Base-by-base conservation (phyloP, 2,113 vertebrate genomes). In the Melanostigma gelatinosum region DNA sequence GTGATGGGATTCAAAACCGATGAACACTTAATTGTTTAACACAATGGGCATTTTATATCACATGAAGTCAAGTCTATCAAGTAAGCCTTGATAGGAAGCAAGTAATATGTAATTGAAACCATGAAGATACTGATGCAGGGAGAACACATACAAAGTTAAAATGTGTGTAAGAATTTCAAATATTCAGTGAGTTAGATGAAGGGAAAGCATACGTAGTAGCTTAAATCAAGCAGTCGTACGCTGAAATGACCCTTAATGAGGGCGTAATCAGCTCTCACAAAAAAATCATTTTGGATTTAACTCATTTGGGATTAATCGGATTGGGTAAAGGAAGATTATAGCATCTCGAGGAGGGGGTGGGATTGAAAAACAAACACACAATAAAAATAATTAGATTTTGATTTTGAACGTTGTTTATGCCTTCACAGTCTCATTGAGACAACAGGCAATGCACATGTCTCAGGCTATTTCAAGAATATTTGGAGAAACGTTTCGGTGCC, bases 251-350 rank as follows among this genome's bases (percentile, higher is more conserved):
- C 48, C 71, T 85, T 79, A 83, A 87, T 85, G 50, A 68, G 36
- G 20, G 13, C 1, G 72, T 80, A 86, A 83, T 87, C 66, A 72
- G 72, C 65, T 82, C 73, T 86, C 57, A 83, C 22, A 77, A 55
- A 87, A 44, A 34, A 86, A 86, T 79, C 3, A 65, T 73, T 78
- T 72, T 74, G 67, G 67, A 80, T 82, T 85, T 60, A 76, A 48
- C 27, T 77, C 52, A 58, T 68, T 85, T 77, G 69, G 71, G 62
- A 72, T 88, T 88, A 82, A 85, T 81, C 24, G 12, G 60, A 46
- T 72, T 64, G 57, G 42, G 6, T 63, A 29, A 72, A 73, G 60
- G 65, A 60, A 83, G 63, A 87, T 81, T 70, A 82, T 42, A 72
- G 44, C 48, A 36, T 85, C 61, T 71, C 61, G 7, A 42, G 40